Conservation (phyloP, 2,888 invertebrate species). For the Strigamia maritima region DNA sequence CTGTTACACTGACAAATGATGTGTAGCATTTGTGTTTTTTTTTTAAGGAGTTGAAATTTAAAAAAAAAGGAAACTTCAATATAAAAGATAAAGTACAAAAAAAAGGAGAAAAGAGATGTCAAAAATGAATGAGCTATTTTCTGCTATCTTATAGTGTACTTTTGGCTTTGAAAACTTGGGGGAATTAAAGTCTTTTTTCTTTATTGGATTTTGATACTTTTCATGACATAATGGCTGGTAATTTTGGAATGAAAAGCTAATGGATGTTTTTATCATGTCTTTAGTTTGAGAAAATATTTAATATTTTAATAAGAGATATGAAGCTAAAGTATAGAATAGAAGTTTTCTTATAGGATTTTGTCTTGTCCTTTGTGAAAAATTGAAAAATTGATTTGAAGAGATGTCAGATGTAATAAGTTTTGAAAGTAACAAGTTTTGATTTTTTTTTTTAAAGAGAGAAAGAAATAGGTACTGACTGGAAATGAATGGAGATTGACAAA, state of each 20-base stretch:
- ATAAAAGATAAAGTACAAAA: neutral
- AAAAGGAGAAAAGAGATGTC: neutral
- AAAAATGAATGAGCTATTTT: neutral
- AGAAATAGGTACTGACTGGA: no score
- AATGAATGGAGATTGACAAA: no score
- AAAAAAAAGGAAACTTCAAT: neutral
- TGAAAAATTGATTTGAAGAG: neutral
- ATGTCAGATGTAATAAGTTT: neutral
- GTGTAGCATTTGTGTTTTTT: neutral
- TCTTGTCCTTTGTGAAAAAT: no score
- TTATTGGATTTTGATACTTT: neutral
- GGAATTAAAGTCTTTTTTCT: neutral
- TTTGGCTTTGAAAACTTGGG: neutral
- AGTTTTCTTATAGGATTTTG: no score
- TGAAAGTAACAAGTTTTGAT: neutral
- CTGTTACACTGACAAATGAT: neutral
- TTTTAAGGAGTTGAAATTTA: neutral
- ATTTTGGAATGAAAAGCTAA: no score
- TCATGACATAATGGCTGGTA: neutral
- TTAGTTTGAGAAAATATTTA: no score
- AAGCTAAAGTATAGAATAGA: no score
- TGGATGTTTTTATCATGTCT: no score
- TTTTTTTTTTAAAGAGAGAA: no score
- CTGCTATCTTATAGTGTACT: neutral
- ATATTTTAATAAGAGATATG: no score